phyloP scores from a whole-genome alignment of 2,797 vertebrate genomes.

The Pipistrellus pygmaeus region DNA sequence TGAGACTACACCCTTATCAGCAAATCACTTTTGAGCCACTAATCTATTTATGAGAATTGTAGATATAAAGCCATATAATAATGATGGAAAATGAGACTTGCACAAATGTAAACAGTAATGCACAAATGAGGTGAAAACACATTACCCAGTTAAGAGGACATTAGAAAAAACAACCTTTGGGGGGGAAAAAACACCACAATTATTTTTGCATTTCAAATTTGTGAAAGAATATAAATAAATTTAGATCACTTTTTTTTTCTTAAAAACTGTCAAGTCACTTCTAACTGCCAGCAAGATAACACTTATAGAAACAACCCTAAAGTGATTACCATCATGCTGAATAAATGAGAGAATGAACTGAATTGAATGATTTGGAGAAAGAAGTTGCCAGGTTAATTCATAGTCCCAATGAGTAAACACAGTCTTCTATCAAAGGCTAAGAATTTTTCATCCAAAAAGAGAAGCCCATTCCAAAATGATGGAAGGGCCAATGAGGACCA shows the following conservation, averaged over 20 bases:
- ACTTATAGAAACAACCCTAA: not conserved
- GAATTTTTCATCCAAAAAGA: not conserved
- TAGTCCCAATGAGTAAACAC: not conserved
- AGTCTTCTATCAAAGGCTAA: not conserved
- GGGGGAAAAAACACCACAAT: not conserved
- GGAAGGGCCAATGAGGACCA: not conserved
- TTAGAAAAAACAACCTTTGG: conserved; percentile 15
- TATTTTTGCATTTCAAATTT: conserved; percentile 43
- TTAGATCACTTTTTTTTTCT: not conserved
- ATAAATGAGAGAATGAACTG: not conserved
- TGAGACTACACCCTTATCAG: not conserved
- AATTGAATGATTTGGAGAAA: not conserved
- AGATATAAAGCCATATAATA: not conserved
- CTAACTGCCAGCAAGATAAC: not conserved
- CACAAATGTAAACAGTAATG: not conserved
- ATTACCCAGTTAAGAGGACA: not conserved
- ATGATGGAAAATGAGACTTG: not conserved
- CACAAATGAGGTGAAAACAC: not conserved
- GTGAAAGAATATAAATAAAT: not conserved
- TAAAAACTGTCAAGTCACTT: not conserved
- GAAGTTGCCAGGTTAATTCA: not conserved
- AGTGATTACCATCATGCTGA: not conserved
- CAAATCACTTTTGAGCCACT: conserved; percentile 21
- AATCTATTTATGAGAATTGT: not conserved
- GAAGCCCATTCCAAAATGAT: not conserved